phyloP scores from a whole-genome alignment of 2,797 vertebrate species.

The Galaxias olidus region DNA sequence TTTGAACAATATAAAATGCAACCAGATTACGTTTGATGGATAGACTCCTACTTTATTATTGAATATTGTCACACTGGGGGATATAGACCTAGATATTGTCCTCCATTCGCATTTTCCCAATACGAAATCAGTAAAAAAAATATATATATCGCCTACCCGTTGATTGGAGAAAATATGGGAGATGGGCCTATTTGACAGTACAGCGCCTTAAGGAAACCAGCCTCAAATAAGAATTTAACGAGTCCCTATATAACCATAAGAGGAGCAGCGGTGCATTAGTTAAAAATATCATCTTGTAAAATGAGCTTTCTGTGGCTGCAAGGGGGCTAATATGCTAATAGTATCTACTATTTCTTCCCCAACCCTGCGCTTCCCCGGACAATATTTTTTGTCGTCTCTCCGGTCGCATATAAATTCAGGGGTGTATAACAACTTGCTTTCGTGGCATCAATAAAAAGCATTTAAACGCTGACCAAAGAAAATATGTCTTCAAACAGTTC shows the following conservation, averaged over 20 bases:
- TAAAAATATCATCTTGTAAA: slow-evolving; percentile 74
- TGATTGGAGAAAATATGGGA: no score
- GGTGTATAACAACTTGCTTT: neutral
- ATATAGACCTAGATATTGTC: no score
- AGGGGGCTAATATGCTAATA: slow-evolving; percentile 7
- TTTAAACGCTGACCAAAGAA: slow-evolving; percentile 56
- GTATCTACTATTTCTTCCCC: slow-evolving; percentile 1
- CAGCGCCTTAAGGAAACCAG: no score
- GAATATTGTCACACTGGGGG: no score
- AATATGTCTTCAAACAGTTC: slow-evolving; percentile 49
- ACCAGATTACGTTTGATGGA: no score
- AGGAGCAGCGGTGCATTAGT: slow-evolving; percentile 57
- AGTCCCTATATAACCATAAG: slow-evolving; percentile 67
- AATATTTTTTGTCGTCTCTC: neutral
- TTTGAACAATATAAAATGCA: no score
- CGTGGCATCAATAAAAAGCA: neutral
- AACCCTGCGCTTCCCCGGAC: slow-evolving; percentile 6
- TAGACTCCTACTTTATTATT: no score
- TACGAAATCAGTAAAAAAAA: no score
- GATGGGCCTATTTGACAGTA: no score
- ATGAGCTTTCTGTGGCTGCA: slow-evolving; percentile 24
- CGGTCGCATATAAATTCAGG: neutral
- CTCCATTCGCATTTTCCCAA: no score
- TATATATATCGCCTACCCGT: no score
- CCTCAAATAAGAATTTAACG: slow-evolving; percentile 35